These are phyloP conservation scores for Hirtodrosophila confusa DNA, from an alignment of 2,888 invertebrate species.

Conservation along the genomic window DNA sequence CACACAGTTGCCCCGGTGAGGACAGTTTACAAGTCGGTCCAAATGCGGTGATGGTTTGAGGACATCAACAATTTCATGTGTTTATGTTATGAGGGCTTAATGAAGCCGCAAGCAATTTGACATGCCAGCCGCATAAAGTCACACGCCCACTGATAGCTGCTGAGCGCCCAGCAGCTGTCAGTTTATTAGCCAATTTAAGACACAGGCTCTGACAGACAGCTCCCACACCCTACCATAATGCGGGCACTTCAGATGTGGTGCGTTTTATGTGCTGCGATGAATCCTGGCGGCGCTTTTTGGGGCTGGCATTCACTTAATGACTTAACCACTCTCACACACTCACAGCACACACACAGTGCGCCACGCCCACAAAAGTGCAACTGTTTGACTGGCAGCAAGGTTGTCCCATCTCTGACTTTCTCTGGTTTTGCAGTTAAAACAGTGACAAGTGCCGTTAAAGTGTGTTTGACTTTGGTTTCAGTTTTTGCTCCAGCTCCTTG, in stretches of 20 bases:
- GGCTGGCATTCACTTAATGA: constrained; percentile 67
- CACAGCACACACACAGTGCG: constrained; percentile 8
- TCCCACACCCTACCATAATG: constrained; percentile 24
- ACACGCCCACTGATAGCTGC: constrained; percentile 48
- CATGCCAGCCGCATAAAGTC: constrained; percentile 52
- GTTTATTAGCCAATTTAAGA: constrained; percentile 78
- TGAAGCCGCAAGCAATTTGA: constrained; percentile 76
- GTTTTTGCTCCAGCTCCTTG: constrained; percentile 39
- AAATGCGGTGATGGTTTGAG: constrained; percentile 22
- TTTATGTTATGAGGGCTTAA: constrained; percentile 72
- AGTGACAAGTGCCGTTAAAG: constrained; percentile 64
- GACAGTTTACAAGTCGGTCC: constrained; percentile 25
- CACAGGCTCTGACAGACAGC: constrained; percentile 57
- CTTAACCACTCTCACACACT: constrained; percentile 41
- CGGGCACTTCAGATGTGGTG: constrained; percentile 59
- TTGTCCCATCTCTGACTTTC: constrained; percentile 9
- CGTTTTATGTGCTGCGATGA: constrained; percentile 79
- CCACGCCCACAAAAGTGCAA: constrained; percentile 69
- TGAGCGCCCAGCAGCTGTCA: constrained; percentile 54
- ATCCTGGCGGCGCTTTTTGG: constrained; percentile 67
- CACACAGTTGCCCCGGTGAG: constrained; percentile 16
- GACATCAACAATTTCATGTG: constrained; percentile 51
- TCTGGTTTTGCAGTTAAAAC: constrained; percentile 42
- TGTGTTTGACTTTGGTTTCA: constrained; percentile 73
- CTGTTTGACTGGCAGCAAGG: constrained; percentile 45